Percentiles rank a stretch among this genome's conserved stretches.
These are phyloP conservation scores for Ammodytes marinus DNA, from an alignment of 2,113 vertebrate genomes.

Conservation along the genomic window DNA sequence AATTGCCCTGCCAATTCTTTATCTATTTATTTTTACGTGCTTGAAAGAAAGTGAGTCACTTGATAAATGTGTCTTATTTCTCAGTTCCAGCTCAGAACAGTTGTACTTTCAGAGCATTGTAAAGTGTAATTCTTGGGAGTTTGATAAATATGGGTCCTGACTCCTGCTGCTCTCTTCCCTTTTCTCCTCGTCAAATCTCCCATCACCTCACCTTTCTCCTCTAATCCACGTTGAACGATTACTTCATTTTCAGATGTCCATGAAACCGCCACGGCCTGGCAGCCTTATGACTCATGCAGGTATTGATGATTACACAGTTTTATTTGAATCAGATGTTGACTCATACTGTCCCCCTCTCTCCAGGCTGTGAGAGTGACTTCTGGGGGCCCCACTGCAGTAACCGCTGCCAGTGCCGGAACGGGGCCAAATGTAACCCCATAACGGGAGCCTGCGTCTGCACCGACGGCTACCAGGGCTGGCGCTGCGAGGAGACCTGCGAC, in stretches of 20 bases:
- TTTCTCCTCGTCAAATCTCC: neutral
- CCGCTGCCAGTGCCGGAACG: constrained; percentile 94
- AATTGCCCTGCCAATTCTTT: no score
- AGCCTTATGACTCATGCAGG: neutral
- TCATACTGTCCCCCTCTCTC: neutral
- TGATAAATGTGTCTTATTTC: neutral
- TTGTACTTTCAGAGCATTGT: neutral
- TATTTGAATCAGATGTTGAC: neutral
- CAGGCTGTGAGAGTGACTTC: constrained; percentile 93
- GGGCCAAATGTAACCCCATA: constrained; percentile 94
- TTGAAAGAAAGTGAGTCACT: neutral
- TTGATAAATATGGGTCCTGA: neutral
- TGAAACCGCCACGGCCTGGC: neutral
- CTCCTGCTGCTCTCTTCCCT: neutral
- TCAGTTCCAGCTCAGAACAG: neutral
- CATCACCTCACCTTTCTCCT: neutral
- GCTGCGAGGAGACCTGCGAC: constrained; percentile 92
- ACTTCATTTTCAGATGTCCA: neutral
- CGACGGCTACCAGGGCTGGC: constrained; percentile 93
- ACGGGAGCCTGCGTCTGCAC: constrained; percentile 94
- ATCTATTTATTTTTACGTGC: no score
- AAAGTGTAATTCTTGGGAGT: neutral
- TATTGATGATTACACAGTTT: neutral
- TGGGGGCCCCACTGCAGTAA: constrained; percentile 97
- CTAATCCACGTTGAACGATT: neutral